Evolutionary conservation across 2,797 vertebrate genomes (phyloP).

Genomic region (Gallinago stenura): DNA sequence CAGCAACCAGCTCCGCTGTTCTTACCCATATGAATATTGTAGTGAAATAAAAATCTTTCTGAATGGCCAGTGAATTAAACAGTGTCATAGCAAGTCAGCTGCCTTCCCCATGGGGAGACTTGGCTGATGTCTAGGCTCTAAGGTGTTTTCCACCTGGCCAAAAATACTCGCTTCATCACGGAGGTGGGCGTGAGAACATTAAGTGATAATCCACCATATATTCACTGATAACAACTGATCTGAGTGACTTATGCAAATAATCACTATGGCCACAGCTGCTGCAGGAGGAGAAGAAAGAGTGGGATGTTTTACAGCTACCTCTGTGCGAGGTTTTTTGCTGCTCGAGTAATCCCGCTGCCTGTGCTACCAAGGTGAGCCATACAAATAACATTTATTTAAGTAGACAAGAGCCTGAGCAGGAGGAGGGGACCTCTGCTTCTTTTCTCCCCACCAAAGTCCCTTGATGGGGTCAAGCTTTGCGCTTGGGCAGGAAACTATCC

Average conservation of each 20-base stretch:
- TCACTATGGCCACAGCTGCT: not conserved
- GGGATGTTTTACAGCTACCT: not conserved
- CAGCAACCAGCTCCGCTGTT: not conserved
- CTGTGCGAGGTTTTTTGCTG: rapidly evolving
- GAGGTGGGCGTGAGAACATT: not conserved
- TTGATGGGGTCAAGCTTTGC: not conserved
- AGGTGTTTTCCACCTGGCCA: not conserved
- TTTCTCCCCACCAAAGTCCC: not conserved
- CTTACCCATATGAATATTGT: not conserved
- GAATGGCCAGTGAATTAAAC: not conserved
- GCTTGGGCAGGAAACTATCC: not conserved
- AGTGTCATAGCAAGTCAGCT: not conserved
- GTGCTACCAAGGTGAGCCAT: not conserved
- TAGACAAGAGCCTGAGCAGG: not conserved
- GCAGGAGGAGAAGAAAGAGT: not conserved
- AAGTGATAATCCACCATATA: not conserved
- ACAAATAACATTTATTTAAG: not conserved
- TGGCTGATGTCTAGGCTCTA: not conserved
- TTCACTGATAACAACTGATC: not conserved
- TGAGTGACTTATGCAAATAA: not conserved
- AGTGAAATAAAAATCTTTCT: not conserved
- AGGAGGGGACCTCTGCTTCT: not conserved
- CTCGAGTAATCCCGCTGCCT: not conserved
- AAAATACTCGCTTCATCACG: not conserved
- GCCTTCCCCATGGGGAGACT: not conserved